Conservation (phyloP, 2,113 vertebrate species). For the Henicopernis longicauda region DNA sequence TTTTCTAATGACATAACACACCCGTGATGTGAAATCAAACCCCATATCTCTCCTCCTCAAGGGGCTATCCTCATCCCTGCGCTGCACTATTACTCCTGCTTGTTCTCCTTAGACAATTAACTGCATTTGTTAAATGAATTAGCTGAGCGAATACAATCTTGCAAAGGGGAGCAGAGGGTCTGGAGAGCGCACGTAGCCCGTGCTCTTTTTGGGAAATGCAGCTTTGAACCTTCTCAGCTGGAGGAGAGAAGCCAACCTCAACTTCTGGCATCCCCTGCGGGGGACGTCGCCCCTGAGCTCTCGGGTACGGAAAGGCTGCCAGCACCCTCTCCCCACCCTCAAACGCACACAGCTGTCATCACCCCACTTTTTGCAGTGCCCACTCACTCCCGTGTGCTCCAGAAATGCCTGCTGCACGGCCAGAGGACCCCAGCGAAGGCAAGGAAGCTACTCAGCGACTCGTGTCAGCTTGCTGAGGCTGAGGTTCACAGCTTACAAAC, state of each 20-base stretch:
- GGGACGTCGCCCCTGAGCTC: background rate
- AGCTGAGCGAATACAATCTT: background rate
- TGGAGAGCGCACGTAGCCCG: rapidly evolving
- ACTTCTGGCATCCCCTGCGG: background rate
- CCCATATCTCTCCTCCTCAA: background rate
- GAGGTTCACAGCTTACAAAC: background rate
- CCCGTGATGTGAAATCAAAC: background rate
- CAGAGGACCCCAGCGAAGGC: background rate
- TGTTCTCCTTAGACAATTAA: background rate
- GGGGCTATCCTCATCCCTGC: background rate
- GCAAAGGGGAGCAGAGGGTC: background rate
- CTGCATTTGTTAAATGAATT: background rate
- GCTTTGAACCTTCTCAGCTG: background rate
- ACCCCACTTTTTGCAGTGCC: background rate
- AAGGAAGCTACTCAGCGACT: background rate
- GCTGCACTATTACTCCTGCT: background rate
- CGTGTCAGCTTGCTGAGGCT: background rate
- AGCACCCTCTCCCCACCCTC: background rate
- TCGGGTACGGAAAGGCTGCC: background rate
- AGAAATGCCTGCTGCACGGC: background rate
- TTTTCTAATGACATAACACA: background rate
- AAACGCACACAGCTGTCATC: background rate
- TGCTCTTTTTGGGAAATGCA: background rate
- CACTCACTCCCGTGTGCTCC: background rate
- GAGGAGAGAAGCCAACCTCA: background rate